phyloP scores from a whole-genome alignment of 2,113 vertebrate species.

The Rhombomys opimus region DNA sequence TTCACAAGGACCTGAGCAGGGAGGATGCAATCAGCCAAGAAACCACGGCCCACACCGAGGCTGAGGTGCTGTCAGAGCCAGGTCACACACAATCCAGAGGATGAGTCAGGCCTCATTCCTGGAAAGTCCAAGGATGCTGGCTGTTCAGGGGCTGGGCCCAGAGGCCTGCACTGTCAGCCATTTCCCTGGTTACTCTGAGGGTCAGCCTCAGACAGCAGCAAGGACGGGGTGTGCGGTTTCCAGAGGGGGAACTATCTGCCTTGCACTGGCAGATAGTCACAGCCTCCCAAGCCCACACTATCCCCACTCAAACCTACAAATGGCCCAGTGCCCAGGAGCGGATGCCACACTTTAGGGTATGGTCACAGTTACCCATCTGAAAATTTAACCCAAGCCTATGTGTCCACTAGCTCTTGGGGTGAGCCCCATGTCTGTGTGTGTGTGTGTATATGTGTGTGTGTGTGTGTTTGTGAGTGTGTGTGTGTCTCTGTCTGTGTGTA shows the following conservation, averaged over 20 bases:
- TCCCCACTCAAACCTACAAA: background rate
- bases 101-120: background rate
- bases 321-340: background rate
- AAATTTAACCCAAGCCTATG: background rate
- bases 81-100: background rate
- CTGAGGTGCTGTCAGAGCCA: background rate
- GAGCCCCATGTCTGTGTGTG: background rate
- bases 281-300: background rate
- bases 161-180: background rate
- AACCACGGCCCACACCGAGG: accelerated
- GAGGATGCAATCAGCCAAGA: background rate
- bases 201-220: background rate
- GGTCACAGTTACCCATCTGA: background rate
- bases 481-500: background rate
- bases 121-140: background rate
- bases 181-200: background rate
- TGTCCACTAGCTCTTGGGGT: background rate
- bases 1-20: background rate
- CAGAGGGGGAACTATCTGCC: background rate
- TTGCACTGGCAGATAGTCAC: background rate
- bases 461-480: background rate
- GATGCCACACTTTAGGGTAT: background rate
- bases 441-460: too few relatives aligned
- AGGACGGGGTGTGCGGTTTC: background rate
- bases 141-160: background rate